Evolutionary conservation across 2,888 invertebrate genomes (phyloP), one percentile per base, ranked within the genome.

Genomic region (Acanthacorydalis orientalis): DNA sequence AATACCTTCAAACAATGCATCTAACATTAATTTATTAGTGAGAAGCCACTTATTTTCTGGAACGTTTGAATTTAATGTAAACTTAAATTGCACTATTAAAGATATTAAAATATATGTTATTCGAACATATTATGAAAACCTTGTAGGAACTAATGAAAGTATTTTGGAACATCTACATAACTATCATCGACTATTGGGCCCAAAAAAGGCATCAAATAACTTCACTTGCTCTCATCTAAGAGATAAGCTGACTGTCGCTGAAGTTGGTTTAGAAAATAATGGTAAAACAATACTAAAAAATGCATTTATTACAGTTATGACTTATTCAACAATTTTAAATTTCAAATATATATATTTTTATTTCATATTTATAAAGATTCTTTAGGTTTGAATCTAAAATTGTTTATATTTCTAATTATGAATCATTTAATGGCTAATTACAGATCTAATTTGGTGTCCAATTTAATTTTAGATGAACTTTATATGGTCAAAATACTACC

Each of bases 381-480:
- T n/a, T n/a, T n/a, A n/a, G n/a, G n/a, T n/a, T n/a, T n/a, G n/a
- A n/a, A n/a, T n/a, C n/a, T n/a, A n/a, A n/a, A n/a, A n/a, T n/a
- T n/a, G n/a, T n/a, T n/a, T n/a, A n/a, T n/a, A n/a, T n/a, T n/a
- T n/a, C n/a, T n/a, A n/a, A n/a, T n/a, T n/a, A n/a, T n/a, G n/a
- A n/a, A n/a, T n/a, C n/a, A n/a, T n/a, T n/a, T n/a, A n/a, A n/a
- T n/a, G n/a, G n/a, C n/a, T n/a, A n/a, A n/a, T n/a, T n/a, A n/a
- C n/a, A n/a, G n/a, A n/a, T n/a, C n/a, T n/a, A n/a, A n/a, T n/a
- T n/a, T n/a, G n/a, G n/a, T n/a, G n/a, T n/a, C n/a, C n/a, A n/a
- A n/a, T n/a, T 23, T 23, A 16, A 23, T 37, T 37, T 37, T 37
- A 46, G 46, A 46, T 46, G 46, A 46, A 39, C 23, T 46, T n/a